phyloP scores from a whole-genome alignment of 2,113 vertebrate genomes.

The Mustelus asterias region DNA sequence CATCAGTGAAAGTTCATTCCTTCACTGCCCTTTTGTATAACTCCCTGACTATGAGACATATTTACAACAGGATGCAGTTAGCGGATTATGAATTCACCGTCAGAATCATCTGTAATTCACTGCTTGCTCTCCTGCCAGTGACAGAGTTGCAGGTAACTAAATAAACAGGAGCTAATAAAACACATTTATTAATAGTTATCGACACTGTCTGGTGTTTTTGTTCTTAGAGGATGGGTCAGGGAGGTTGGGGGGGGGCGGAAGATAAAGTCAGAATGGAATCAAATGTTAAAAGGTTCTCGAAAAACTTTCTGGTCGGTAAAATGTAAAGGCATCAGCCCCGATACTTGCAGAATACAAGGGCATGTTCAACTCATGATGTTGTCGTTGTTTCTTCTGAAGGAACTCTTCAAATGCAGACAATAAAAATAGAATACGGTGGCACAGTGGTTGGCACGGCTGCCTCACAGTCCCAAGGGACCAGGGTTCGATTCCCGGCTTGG shows the following conservation, averaged over 20 bases:
- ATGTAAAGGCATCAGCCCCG: too few species aligned
- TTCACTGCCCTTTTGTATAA: neutral
- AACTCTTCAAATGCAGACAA: too few species aligned
- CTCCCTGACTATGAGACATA: neutral
- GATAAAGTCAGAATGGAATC: neutral
- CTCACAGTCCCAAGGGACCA: too few species aligned
- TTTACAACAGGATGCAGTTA: neutral
- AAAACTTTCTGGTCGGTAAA: neutral
- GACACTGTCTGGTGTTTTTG: neutral
- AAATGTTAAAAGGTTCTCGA: neutral
- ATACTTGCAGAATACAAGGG: neutral
- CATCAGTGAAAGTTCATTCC: neutral
- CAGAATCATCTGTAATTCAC: too few species aligned
- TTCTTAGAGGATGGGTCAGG: too few species aligned
- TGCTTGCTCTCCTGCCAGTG: neutral
- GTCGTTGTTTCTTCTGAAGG: too few species aligned
- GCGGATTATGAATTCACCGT: neutral
- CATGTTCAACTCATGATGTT: neutral
- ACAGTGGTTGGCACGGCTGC: too few species aligned
- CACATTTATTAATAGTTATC: neutral
- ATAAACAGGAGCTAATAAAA: neutral
- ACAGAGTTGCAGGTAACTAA: neutral
- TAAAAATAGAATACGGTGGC: too few species aligned
- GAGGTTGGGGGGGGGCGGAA: too few species aligned
- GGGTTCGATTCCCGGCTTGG: too few species aligned